Evolutionary conservation across 1,140 invertebrate genomes (phyloP), one percentile per base, ranked within the genome.

Genomic region (Drosophila miranda): DNA sequence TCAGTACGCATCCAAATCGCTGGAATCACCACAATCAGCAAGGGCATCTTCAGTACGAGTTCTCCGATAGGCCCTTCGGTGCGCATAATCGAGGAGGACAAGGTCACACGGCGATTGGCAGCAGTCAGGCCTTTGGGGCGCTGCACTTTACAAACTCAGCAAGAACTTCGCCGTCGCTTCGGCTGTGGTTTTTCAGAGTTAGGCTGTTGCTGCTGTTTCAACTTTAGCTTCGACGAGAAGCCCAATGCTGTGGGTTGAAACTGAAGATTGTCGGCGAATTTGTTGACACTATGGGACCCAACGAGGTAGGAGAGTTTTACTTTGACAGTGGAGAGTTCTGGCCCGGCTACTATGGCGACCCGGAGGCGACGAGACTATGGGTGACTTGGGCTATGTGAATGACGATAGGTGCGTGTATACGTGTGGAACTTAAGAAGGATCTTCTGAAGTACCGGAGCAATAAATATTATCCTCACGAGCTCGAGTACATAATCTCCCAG

Each of bases 251-350:
- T 64, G 23, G 66, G 73, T 54, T 46, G 66, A 43, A 46, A 6
- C 68, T 91, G 16, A 86, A 91, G 74, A 55, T 91, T 8, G 72
- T 77, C 6, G 7, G 90, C 7, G 92, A 94, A 26, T 93, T 91
- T 11, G 92, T 93, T 3, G 78, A 93, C 62, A 70, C 90, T 23
- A 72, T 95, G 14, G 94, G 94, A 1, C 90, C 93, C 0, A 86
- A 92, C 38, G 50, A 92, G 68, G 75, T 91, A 60, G 95, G 95
- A 8, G 95, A 96, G 89, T 75, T 96, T 9, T 95, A 93, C 87
- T 89, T 94, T 2, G 2, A 50, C 7, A 19, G 3, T 11, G 66
- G 51, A 3, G 11, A 38, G 26, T 26, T 26, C 30, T 64, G 78
- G 72, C 11, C 60, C 2, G 75, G 81, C 28, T 86, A 86, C 42